Percentiles rank a stretch among this genome's conserved stretches.
phyloP scores from a whole-genome alignment of 2,113 vertebrate species.

The Laticauda colubrina region DNA sequence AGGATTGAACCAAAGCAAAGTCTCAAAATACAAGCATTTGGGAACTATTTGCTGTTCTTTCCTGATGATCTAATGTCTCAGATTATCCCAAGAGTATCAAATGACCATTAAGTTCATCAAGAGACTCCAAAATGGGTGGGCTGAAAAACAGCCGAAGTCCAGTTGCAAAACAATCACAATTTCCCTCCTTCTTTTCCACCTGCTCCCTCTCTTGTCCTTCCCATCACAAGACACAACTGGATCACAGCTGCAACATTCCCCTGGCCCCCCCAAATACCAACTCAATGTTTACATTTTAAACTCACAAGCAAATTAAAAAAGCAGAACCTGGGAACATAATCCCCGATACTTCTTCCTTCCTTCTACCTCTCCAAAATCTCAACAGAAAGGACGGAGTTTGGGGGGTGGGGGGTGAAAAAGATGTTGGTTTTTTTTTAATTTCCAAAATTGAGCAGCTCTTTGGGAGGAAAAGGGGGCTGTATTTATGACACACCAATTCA shows the following conservation, averaged over 20 bases:
- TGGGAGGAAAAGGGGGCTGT: constrained; percentile 56
- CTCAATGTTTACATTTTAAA: constrained; percentile 53
- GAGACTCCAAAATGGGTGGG: not conserved
- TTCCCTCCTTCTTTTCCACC: constrained; percentile 52
- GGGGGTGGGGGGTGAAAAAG: not conserved
- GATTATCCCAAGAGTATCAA: not conserved
- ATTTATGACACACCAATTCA: constrained; percentile 77
- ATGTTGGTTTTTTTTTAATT: no score
- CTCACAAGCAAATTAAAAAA: constrained; percentile 59
- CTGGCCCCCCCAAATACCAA: constrained; percentile 50
- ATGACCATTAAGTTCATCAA: no score
- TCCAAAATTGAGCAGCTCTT: constrained; percentile 72
- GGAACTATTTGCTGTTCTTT: not conserved
- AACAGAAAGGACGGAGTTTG: not conserved
- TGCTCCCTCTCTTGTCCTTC: constrained; percentile 65
- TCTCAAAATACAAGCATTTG: not conserved
- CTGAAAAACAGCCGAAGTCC: not conserved
- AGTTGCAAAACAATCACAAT: constrained; percentile 58
- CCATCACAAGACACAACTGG: constrained; percentile 46
- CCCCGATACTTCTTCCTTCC: constrained; percentile 46
- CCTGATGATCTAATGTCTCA: not conserved
- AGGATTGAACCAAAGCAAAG: not conserved
- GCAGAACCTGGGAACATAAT: not conserved
- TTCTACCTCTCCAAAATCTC: not conserved
- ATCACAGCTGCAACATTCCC: constrained; percentile 63